phyloP scores from a whole-genome alignment of 2,113 vertebrate species.

The Gobiocypris rarus region DNA sequence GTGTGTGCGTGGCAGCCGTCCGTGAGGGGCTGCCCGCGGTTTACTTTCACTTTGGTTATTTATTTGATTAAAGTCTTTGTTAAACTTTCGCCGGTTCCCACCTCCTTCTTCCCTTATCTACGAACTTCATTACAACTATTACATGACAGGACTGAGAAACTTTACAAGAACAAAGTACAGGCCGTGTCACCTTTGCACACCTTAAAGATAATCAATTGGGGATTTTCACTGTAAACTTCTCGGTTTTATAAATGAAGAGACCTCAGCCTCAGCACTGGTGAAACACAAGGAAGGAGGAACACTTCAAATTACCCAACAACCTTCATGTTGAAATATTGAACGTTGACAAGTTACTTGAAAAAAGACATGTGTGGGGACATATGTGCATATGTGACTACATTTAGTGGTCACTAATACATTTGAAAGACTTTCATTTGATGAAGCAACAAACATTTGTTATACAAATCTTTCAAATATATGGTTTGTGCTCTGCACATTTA shows the following conservation, averaged over 20 bases:
- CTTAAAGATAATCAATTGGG: background rate
- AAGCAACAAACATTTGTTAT: background rate
- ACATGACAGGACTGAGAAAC: background rate
- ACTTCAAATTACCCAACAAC: background rate
- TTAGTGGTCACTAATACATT: background rate
- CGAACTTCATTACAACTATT: too few species aligned
- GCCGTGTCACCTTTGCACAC: background rate
- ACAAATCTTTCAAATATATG: background rate
- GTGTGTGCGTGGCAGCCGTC: too few species aligned
- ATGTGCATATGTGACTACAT: background rate
- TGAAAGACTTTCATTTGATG: too few species aligned
- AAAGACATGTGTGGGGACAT: too few species aligned
- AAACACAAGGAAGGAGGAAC: conserved; percentile 5
- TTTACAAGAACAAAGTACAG: background rate
- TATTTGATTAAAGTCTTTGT: too few species aligned
- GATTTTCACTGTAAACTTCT: background rate
- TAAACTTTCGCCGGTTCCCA: too few species aligned
- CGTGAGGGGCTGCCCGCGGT: too few species aligned
- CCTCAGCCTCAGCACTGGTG: background rate
- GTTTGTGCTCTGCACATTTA: background rate
- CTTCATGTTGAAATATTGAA: background rate
- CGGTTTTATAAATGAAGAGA: background rate
- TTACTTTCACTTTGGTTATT: too few species aligned
- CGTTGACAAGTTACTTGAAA: background rate
- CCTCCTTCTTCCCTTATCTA: too few species aligned